Conservation (phyloP, 2,888 invertebrate species). For the Stomorhina lunata region DNA sequence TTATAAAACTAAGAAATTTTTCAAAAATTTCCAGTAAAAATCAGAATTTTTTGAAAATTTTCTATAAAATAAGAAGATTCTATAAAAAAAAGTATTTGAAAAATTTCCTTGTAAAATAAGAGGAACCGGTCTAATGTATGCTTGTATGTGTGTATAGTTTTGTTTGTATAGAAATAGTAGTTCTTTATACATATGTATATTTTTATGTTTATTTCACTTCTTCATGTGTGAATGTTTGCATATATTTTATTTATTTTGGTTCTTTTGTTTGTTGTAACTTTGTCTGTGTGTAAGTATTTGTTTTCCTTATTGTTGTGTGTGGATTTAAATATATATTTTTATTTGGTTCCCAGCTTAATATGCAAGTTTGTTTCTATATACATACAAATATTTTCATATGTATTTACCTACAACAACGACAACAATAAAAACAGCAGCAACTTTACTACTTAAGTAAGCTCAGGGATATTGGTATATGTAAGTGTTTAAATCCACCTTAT, state of each 20-base stretch:
- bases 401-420: constrained; percentile 38
- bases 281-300: not conserved
- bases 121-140: too few species aligned
- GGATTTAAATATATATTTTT: constrained; percentile 42
- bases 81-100: too few species aligned
- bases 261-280: constrained; percentile 10
- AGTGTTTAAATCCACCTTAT: constrained; percentile 50
- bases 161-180: not conserved
- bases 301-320: constrained; percentile 12
- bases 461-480: constrained; percentile 35
- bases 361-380: not conserved
- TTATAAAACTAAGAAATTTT: too few species aligned
- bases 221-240: constrained; percentile 22
- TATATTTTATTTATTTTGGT: constrained; percentile 31
- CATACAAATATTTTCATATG: constrained; percentile 10
- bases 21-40: too few species aligned
- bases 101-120: too few species aligned
- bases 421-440: too few species aligned
- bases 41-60: too few species aligned
- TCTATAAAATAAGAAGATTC: too few species aligned
- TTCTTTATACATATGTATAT: not conserved
- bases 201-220: not conserved
- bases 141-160: not conserved
- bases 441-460: constrained; percentile 40
- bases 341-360: not conserved